Evolutionary conservation across 2,888 invertebrate species (phyloP).

Genomic region (Cantharis flavilabris): DNA sequence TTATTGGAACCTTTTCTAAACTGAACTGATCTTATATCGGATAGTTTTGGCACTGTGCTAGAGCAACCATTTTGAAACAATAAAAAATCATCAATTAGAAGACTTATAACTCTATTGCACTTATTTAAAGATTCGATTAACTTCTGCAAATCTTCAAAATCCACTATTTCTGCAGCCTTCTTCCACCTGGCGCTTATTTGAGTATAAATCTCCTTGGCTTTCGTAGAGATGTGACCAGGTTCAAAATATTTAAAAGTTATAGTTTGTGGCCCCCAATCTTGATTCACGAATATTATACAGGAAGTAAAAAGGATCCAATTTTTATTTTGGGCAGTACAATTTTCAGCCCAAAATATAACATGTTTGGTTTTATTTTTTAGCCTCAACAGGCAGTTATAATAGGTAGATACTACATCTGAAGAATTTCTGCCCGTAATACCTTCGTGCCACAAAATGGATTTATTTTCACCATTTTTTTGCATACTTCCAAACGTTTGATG

Average conservation of each 20-base stretch:
- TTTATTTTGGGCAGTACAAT: constrained; percentile 6
- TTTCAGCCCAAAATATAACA: constrained; percentile 19
- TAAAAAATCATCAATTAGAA: background rate
- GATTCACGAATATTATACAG: constrained; percentile 13
- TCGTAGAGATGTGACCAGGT: constrained; percentile 27
- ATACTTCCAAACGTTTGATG: constrained; percentile 25
- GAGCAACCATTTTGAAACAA: background rate
- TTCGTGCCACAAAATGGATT: constrained; percentile 23
- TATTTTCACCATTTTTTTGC: background rate
- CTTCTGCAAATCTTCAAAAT: background rate
- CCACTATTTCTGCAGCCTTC: background rate
- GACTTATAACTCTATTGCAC: background rate
- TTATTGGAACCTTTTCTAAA: background rate
- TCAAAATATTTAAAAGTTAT: constrained; percentile 32
- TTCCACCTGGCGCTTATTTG: constrained; percentile 28
- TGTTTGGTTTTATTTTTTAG: constrained; percentile 10
- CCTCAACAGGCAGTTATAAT: constrained; percentile 14
- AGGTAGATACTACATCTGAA: constrained; percentile 24
- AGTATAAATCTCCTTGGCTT: constrained; percentile 28
- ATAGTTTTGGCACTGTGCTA: background rate
- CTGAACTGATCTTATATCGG: background rate
- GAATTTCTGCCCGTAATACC: constrained; percentile 26
- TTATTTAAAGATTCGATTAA: background rate
- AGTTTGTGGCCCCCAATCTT: constrained; percentile 9
- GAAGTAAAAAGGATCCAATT: constrained; percentile 11